Base-by-base conservation (phyloP, 2,113 vertebrate genomes). In the Hippocampus zosterae region DNA sequence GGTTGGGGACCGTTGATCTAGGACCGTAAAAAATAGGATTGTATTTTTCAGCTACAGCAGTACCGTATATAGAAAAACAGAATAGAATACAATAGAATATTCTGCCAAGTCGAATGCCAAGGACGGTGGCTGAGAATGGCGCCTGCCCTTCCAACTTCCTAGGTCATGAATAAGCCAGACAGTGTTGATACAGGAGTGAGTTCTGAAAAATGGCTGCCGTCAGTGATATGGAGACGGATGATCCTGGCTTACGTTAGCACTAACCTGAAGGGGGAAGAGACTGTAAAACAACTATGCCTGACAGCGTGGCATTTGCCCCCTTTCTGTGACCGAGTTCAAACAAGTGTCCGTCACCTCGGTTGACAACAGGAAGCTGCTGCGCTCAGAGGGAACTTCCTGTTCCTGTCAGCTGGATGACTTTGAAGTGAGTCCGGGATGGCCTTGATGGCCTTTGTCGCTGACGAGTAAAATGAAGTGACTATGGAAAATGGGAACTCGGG, bases 291-390 rank as follows among this genome's bases (percentile, higher is more conserved):
- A 72, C 81, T 68, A 0, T 65, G 81, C 65, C 73, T 82, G 82
- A 76, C 80, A 75, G 76, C 10, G 11, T 85, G 80, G 81, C 86
- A 86, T 90, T 88, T 89, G 85, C 81, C 86, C 71, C 7, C 77
- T 77, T 75, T 89, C 75, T 82, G 71, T 81, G 70, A 40, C 69
- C 25, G 41, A 88, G 86, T 91, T 90, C 84, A 91, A 88, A 87
- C 88, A 91, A 89, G 85, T 87, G 85, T 88, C 89, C 83, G 81
- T 91, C 90, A 91, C 87, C 87, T 90, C 73, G 66, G 85, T 82
- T 83, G 89, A 92, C 89, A 92, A 91, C 90, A 91, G 88, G 90
- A 91, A 90, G 87, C 80, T 29, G 84, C 84, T 90, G 87, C 83
- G 86, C 81, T 88, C 84, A 73, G 86, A 83, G 77, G 87, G 82